Evolutionary conservation across 1,140 invertebrate genomes (phyloP).

Genomic region (Diorhabda sublineata): DNA sequence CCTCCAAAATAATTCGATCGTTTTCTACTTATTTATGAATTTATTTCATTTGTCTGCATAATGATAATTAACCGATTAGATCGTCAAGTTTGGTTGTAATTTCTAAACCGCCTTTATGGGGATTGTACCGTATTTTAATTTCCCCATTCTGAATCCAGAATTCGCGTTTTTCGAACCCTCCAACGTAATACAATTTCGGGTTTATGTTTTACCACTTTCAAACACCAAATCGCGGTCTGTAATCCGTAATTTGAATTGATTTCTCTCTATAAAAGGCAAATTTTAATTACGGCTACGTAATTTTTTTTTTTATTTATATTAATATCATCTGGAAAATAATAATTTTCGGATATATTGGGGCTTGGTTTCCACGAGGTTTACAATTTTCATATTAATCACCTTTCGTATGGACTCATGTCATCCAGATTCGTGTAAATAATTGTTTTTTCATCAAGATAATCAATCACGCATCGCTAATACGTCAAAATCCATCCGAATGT

Average conservation of each 20-base stretch:
- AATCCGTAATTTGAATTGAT: background rate
- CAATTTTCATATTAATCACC: background rate
- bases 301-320: background rate
- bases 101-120: background rate
- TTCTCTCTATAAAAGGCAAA: background rate
- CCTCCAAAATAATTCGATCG: no score
- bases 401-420: slow-evolving; percentile 1
- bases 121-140: background rate
- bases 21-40: no score
- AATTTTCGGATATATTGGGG: no score
- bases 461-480: slow-evolving; percentile 17
- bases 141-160: background rate
- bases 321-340: no score
- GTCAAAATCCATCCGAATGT: slow-evolving; percentile 1
- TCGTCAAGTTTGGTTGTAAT: background rate
- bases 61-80: background rate
- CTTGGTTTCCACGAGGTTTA: background rate
- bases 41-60: no score
- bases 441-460: slow-evolving; percentile 19
- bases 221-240: background rate
- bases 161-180: background rate
- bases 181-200: background rate
- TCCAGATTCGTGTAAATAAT: slow-evolving; percentile 15
- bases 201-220: background rate
- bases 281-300: background rate